Evolutionary conservation across 2,888 invertebrate species (phyloP).

Genomic region (Agrotis clavis): DNA sequence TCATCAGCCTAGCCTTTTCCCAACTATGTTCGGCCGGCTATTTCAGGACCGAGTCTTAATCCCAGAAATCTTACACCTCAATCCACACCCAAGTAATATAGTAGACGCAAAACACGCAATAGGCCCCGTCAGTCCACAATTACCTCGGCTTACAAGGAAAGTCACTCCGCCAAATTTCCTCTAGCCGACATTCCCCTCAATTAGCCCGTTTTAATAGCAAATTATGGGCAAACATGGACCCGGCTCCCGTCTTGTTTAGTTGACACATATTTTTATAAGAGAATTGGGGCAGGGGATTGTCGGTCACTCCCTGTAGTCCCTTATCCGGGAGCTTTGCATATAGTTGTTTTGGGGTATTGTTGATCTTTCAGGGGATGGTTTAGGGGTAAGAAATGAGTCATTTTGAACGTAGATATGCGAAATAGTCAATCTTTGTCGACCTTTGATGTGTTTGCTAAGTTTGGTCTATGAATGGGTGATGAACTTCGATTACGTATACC

Average conservation of each 20-base stretch:
- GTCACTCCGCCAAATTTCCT: constrained; percentile 77
- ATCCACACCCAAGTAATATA: constrained; percentile 51
- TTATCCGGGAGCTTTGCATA: constrained; percentile 19
- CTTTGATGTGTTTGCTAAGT: too few relatives aligned
- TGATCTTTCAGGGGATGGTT: not conserved
- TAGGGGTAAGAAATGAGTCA: too few relatives aligned
- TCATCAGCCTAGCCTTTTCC: too few relatives aligned
- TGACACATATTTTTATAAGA: constrained; percentile 62
- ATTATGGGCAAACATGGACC: constrained; percentile 65
- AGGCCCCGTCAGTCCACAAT: constrained; percentile 64
- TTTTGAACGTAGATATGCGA: not conserved
- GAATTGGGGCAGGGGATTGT: constrained; percentile 34
- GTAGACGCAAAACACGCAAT: constrained; percentile 74
- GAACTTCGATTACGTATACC: too few relatives aligned
- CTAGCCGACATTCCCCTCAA: constrained; percentile 70
- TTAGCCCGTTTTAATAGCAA: constrained; percentile 72
- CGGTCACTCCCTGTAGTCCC: constrained; percentile 18
- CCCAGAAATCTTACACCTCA: constrained; percentile 39
- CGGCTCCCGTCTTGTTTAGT: constrained; percentile 50
- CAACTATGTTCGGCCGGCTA: too few relatives aligned
- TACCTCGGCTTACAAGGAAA: constrained; percentile 75
- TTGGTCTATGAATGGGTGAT: too few relatives aligned
- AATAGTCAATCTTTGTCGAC: not conserved
- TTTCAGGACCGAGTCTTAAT: not conserved
- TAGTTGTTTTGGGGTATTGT: not conserved